Conservation (phyloP, 1,140 invertebrate genomes). For the Saccostrea echinata region DNA sequence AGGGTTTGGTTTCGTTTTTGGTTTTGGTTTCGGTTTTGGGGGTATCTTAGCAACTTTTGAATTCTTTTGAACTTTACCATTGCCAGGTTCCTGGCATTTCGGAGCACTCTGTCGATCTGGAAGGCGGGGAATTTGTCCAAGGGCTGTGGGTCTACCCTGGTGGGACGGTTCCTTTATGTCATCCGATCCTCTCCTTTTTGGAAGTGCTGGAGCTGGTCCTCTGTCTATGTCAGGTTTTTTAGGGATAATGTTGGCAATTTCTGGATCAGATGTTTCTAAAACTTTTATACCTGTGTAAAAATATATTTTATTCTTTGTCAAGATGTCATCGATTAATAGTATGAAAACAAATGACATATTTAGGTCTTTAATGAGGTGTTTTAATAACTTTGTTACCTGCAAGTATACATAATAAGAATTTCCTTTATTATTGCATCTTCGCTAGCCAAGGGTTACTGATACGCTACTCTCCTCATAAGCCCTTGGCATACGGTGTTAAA, state of each 20-base stretch:
- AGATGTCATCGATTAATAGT: too few species aligned
- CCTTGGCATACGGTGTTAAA: too few species aligned
- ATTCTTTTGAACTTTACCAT: background rate
- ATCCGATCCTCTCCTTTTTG: background rate
- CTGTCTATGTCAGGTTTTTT: background rate
- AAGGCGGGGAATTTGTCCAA: background rate
- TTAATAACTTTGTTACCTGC: too few species aligned
- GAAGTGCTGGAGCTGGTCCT: slow-evolving; percentile 7
- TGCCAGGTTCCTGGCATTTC: background rate
- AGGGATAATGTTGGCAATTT: background rate
- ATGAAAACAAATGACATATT: too few species aligned
- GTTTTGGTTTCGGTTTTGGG: background rate
- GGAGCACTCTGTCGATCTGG: background rate
- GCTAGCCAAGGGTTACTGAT: too few species aligned
- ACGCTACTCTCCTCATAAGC: too few species aligned
- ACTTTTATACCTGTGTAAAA: background rate
- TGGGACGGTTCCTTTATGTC: background rate
- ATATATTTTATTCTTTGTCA: background rate
- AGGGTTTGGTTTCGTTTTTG: background rate
- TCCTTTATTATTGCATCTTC: too few species aligned
- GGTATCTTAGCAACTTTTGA: background rate
- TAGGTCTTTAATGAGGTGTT: too few species aligned
- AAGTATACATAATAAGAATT: too few species aligned
- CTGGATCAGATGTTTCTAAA: background rate
- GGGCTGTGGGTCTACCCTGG: background rate